These are phyloP conservation scores for Hyperopisus bebe DNA, from an alignment of 2,113 vertebrate genomes.

Conservation along the genomic window DNA sequence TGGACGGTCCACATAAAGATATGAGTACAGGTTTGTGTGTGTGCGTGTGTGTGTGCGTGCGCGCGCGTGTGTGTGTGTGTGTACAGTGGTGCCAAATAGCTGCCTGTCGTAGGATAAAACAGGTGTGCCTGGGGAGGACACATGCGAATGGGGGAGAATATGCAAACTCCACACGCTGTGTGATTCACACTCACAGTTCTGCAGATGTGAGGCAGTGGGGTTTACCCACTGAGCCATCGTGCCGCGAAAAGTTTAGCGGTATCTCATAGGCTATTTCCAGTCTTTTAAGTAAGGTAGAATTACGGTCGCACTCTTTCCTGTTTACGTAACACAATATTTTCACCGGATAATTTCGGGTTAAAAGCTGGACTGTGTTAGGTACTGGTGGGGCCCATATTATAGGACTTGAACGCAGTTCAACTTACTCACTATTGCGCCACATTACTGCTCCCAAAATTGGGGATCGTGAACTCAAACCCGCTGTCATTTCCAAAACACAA, in stretches of 20 bases:
- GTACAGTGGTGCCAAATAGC: not conserved
- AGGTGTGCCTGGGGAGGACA: not conserved
- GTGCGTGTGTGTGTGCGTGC: too few species aligned
- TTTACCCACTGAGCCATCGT: not conserved
- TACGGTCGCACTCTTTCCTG: not conserved
- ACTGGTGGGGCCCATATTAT: not conserved
- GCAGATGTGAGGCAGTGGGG: not conserved
- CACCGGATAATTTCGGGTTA: not conserved
- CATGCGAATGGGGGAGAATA: not conserved
- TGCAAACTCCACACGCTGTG: not conserved
- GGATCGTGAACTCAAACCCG: not conserved
- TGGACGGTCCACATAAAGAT: too few species aligned
- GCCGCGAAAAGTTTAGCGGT: not conserved
- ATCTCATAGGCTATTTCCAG: not conserved
- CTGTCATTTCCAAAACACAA: not conserved
- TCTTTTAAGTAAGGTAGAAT: not conserved
- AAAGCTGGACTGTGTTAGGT: not conserved
- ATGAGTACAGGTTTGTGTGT: not conserved
- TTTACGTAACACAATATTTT: not conserved
- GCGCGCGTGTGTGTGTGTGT: too few species aligned
- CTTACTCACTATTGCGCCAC: not conserved
- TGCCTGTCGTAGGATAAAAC: not conserved
- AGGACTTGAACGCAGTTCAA: not conserved
- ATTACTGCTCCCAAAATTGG: not conserved
- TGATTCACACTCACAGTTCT: not conserved